phyloP scores from a whole-genome alignment of 2,888 invertebrate genomes.

The Altica lythri region DNA sequence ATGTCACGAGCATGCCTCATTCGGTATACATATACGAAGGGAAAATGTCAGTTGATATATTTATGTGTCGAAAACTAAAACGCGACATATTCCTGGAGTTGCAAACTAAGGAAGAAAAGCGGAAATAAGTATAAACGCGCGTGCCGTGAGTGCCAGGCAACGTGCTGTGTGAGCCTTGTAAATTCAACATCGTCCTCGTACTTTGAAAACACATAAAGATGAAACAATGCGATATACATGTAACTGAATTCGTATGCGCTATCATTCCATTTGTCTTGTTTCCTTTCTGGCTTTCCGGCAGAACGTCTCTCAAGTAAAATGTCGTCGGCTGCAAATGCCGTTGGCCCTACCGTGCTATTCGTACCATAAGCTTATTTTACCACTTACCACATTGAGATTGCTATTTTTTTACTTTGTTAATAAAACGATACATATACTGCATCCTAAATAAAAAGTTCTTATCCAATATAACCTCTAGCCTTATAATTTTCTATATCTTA shows the following conservation, averaged over 20 bases:
- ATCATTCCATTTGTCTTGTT: conserved; percentile 53
- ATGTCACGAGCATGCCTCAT: neutral
- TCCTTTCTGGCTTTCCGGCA: conserved; percentile 41
- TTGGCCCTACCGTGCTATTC: neutral
- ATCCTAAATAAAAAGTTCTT: too few relatives aligned
- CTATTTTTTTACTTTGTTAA: too few relatives aligned
- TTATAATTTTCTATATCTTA: too few relatives aligned
- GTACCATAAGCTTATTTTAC: too few relatives aligned
- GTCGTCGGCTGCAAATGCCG: conserved; percentile 19
- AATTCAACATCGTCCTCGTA: conserved; percentile 31
- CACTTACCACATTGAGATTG: too few relatives aligned
- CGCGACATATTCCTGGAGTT: conserved; percentile 24
- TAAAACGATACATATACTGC: too few relatives aligned
- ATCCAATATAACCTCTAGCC: too few relatives aligned
- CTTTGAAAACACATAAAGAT: conserved; percentile 54
- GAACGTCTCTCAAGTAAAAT: conserved; percentile 17
- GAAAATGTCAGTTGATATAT: conserved; percentile 42
- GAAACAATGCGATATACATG: conserved; percentile 53
- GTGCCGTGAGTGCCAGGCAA: conserved; percentile 43
- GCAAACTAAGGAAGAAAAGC: conserved; percentile 41
- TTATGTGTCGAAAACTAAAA: conserved; percentile 26
- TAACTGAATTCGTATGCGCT: conserved; percentile 48
- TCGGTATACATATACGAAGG: conserved; percentile 20
- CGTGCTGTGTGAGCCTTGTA: conserved; percentile 31
- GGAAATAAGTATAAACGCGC: conserved; percentile 55